phyloP scores from a whole-genome alignment of 2,797 vertebrate species.

The Miichthys miiuy region DNA sequence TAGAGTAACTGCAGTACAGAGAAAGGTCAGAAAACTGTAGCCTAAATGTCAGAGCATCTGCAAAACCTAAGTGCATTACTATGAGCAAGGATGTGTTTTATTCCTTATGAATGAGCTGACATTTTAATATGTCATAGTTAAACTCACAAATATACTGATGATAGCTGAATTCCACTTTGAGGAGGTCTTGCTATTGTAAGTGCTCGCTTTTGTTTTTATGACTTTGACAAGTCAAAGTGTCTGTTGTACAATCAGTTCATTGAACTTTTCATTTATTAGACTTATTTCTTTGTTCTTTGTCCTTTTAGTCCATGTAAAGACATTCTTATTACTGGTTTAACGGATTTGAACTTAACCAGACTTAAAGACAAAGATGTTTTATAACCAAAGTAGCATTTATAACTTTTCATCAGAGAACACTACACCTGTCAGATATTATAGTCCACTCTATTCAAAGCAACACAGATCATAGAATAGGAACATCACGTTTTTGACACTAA shows the following conservation, averaged over 20 bases:
- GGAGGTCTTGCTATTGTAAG: too few relatives aligned
- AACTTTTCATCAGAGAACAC: conserved; percentile 2
- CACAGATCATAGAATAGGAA: not conserved
- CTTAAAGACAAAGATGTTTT: not conserved
- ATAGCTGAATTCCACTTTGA: too few relatives aligned
- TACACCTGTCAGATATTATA: not conserved
- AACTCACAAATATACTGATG: too few relatives aligned
- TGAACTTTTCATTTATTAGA: not conserved
- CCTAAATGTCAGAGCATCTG: not conserved
- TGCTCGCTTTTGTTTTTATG: too few relatives aligned
- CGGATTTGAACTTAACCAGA: not conserved
- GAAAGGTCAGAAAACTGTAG: not conserved
- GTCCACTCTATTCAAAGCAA: not conserved
- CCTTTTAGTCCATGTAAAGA: too few relatives aligned
- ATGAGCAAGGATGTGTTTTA: not conserved
- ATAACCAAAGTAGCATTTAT: not conserved
- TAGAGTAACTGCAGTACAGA: not conserved
- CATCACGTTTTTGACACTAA: conserved; percentile 37
- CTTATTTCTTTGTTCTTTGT: not conserved
- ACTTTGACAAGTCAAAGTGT: too few relatives aligned
- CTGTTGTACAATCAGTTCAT: too few relatives aligned
- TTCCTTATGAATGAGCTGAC: not conserved
- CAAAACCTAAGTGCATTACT: not conserved
- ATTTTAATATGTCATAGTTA: too few relatives aligned
- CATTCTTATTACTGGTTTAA: not conserved